Evolutionary conservation across 2,797 vertebrate genomes (phyloP).

Genomic region (Sebastes steindachneri): DNA sequence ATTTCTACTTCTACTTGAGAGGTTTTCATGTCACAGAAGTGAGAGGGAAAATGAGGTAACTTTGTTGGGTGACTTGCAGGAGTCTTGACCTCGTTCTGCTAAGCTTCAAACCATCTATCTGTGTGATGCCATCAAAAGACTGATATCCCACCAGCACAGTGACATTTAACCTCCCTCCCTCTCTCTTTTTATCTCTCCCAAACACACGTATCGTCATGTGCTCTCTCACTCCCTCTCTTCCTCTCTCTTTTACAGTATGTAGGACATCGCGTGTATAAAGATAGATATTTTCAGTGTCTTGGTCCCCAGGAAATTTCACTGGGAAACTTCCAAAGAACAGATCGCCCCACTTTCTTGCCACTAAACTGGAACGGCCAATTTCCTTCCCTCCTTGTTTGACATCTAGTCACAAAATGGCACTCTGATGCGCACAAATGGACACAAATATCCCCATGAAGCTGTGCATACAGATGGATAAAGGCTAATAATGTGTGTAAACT

Average conservation of each 20-base stretch:
- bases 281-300: conserved; percentile 87
- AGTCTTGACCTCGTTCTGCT: conserved; percentile 57
- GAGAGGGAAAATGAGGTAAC: conserved; percentile 43
- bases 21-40: conserved; percentile 24
- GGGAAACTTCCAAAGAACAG: conserved; percentile 89
- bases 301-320: conserved; percentile 86
- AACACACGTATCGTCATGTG: conserved; percentile 51
- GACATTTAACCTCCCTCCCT: conserved; percentile 58
- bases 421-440: conserved; percentile 45
- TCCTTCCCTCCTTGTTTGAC: conserved; percentile 76
- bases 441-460: not conserved
- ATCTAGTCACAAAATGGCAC: conserved; percentile 57
- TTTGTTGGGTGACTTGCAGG: conserved; percentile 37
- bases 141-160: conserved; percentile 50
- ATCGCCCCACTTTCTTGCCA: conserved; percentile 85
- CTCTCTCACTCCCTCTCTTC: conserved; percentile 27
- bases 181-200: conserved; percentile 47
- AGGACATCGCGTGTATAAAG: conserved; percentile 86
- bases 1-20: conserved; percentile 20
- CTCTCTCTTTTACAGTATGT: conserved; percentile 74
- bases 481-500: conserved; percentile 34
- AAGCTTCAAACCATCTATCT: conserved; percentile 39
- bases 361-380: conserved; percentile 86
- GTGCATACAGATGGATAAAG: not conserved
- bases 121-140: conserved; percentile 51